These are phyloP conservation scores for Hyperopisus bebe DNA, from an alignment of 2,113 vertebrate species.

Conservation along the genomic window DNA sequence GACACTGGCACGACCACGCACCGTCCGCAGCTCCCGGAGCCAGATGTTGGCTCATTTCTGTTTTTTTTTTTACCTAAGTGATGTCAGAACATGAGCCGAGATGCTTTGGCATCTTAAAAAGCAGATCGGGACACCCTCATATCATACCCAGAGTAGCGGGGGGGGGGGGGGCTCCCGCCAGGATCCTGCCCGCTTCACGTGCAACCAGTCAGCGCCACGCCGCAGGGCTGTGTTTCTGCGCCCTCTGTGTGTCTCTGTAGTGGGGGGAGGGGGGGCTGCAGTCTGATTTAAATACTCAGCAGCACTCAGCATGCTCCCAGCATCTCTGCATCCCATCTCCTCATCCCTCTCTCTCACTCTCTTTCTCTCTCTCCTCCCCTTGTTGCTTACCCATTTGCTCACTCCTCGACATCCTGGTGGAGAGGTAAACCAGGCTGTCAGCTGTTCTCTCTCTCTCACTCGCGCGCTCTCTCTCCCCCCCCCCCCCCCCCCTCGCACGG, in stretches of 20 bases:
- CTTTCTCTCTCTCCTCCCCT: conserved; percentile 22
- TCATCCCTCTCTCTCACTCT: conserved; percentile 19
- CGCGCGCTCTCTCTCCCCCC: conserved; percentile 9
- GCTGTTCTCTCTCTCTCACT: conserved; percentile 41
- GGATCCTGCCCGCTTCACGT: not conserved
- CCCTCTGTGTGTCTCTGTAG: not conserved
- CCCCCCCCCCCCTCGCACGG: conserved; percentile 16
- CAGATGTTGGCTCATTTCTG: not conserved
- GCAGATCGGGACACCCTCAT: not conserved
- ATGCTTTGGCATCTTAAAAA: not conserved
- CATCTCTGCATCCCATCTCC: conserved; percentile 33
- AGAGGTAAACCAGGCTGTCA: conserved; percentile 40
- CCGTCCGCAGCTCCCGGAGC: not conserved
- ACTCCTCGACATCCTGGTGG: conserved; percentile 35
- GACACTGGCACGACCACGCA: not conserved
- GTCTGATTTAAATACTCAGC: conserved; percentile 60
- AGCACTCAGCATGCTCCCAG: conserved; percentile 50
- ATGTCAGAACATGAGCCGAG: not conserved
- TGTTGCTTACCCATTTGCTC: conserved; percentile 18
- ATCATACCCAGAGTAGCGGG: not conserved
- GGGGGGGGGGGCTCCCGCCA: not conserved
- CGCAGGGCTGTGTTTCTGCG: not conserved
- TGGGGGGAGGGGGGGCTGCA: conserved; percentile 34
- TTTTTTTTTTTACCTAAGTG: not conserved
- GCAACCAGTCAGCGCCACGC: not conserved